These are phyloP conservation scores for Radopholus similis DNA, from an alignment of 1,140 invertebrate species.

Conservation along the genomic window DNA sequence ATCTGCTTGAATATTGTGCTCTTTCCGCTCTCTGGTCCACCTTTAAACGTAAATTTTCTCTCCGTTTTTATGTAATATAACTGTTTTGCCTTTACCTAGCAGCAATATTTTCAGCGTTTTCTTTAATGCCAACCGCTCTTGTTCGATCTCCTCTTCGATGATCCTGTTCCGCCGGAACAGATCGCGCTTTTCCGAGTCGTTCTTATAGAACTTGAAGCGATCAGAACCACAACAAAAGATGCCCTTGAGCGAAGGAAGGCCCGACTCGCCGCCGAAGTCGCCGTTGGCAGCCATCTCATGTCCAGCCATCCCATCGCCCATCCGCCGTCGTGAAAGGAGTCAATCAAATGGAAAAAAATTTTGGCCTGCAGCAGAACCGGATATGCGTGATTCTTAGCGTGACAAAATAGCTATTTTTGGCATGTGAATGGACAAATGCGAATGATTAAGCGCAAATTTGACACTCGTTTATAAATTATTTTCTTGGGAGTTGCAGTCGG, in stretches of 20 bases:
- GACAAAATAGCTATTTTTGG: neutral
- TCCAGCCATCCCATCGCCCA: neutral
- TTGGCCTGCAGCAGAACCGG: too few relatives aligned
- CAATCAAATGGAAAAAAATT: neutral
- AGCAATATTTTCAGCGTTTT: slow-evolving; percentile 47
- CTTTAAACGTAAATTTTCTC: slow-evolving; percentile 17
- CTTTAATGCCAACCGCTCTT: slow-evolving; percentile 34
- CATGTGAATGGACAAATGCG: too few relatives aligned
- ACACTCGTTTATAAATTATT: too few relatives aligned
- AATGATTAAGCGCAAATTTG: too few relatives aligned
- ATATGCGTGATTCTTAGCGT: too few relatives aligned
- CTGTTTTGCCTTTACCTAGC: slow-evolving; percentile 13
- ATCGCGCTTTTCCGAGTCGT: slow-evolving; percentile 16
- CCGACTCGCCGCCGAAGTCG: neutral
- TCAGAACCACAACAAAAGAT: slow-evolving; percentile 6
- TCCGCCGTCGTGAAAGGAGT: neutral
- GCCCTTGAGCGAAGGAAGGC: neutral
- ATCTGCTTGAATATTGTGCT: slow-evolving; percentile 53
- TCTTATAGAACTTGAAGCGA: slow-evolving; percentile 13
- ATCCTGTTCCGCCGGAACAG: slow-evolving; percentile 14
- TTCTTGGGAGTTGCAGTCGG: too few relatives aligned
- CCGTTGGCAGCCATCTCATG: neutral
- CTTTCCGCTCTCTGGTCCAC: slow-evolving; percentile 48
- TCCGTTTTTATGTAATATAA: neutral
- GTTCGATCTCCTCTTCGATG: slow-evolving; percentile 43